Conservation (phyloP, 2,113 vertebrate species). For the Tenebrosternarchus preto region DNA sequence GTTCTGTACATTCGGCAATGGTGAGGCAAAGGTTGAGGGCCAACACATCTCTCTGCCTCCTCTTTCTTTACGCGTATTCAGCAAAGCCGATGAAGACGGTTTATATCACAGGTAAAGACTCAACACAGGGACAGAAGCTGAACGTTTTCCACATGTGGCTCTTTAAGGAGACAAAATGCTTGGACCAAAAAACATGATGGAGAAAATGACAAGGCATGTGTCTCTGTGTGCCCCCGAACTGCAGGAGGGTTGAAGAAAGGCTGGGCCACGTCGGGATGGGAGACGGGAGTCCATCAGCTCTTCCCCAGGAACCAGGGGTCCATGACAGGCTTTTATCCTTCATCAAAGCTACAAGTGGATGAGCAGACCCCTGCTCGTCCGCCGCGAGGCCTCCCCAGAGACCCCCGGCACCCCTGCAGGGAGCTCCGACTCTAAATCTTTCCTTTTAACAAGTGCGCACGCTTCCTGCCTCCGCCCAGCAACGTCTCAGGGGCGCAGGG, state of each 20-base stretch:
- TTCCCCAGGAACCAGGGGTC: conserved; percentile 72
- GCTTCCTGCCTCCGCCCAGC: conserved; percentile 75
- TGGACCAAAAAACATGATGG: conserved; percentile 66
- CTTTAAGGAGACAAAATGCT: conserved; percentile 60
- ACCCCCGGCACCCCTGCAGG: conserved; percentile 66
- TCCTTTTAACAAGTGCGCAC: conserved; percentile 80
- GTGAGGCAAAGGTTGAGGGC: conserved; percentile 14
- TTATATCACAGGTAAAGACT: conserved; percentile 72
- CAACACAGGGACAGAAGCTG: conserved; percentile 63
- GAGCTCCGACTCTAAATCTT: conserved; percentile 79
- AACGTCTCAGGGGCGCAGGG: conserved; percentile 54
- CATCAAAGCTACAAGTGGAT: conserved; percentile 91
- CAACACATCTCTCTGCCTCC: conserved; percentile 48
- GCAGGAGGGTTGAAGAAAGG: neutral
- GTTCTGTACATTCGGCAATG: conserved; percentile 48
- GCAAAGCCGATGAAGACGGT: conserved; percentile 79
- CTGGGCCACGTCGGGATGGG: conserved; percentile 17
- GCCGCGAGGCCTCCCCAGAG: conserved; percentile 64
- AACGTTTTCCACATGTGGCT: conserved; percentile 21
- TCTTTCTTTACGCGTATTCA: conserved; percentile 65
- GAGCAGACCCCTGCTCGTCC: conserved; percentile 74
- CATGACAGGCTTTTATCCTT: conserved; percentile 83
- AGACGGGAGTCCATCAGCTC: conserved; percentile 71
- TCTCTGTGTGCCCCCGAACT: conserved; percentile 25
- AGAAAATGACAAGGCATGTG: conserved; percentile 32